phyloP scores from a whole-genome alignment of 2,888 invertebrate species.

The Oxytorus armatus region DNA sequence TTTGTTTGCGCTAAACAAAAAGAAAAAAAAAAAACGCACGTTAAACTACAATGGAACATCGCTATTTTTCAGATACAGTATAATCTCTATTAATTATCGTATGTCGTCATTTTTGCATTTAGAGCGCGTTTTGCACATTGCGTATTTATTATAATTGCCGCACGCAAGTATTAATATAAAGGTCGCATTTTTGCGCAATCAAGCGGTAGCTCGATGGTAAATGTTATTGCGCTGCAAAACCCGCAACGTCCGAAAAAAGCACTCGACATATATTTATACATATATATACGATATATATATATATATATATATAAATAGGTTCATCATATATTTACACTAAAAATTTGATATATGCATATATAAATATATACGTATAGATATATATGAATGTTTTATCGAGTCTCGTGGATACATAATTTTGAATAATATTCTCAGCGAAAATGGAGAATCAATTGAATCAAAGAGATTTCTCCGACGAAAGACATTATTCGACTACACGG shows the following conservation, averaged over 20 bases:
- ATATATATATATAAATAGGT: slow-evolving; percentile 13
- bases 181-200: slow-evolving; percentile 31
- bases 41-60: slow-evolving; percentile 74
- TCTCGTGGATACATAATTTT: slow-evolving; percentile 48
- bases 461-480: slow-evolving; percentile 46
- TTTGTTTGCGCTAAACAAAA: slow-evolving; percentile 73
- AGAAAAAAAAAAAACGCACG: slow-evolving; percentile 45
- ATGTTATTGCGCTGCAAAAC: slow-evolving; percentile 1
- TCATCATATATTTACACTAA: slow-evolving; percentile 57
- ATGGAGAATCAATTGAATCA: slow-evolving; percentile 20
- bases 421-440: slow-evolving; percentile 18
- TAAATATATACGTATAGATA: slow-evolving; percentile 56
- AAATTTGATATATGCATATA: slow-evolving; percentile 61
- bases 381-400: slow-evolving; percentile 46
- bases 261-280: slow-evolving; percentile 63
- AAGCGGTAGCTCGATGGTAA: slow-evolving; percentile 36
- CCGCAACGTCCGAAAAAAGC: slow-evolving; percentile 33
- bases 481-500: slow-evolving; percentile 76
- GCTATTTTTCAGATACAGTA: slow-evolving; percentile 67
- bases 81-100: slow-evolving; percentile 48
- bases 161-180: slow-evolving; percentile 53
- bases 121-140: slow-evolving; percentile 25
- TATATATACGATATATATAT: slow-evolving; percentile 52
- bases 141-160: slow-evolving; percentile 51
- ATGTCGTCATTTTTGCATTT: slow-evolving; percentile 28